phyloP scores from a whole-genome alignment of 1,140 invertebrate genomes.

The Hesperophylax magnus region DNA sequence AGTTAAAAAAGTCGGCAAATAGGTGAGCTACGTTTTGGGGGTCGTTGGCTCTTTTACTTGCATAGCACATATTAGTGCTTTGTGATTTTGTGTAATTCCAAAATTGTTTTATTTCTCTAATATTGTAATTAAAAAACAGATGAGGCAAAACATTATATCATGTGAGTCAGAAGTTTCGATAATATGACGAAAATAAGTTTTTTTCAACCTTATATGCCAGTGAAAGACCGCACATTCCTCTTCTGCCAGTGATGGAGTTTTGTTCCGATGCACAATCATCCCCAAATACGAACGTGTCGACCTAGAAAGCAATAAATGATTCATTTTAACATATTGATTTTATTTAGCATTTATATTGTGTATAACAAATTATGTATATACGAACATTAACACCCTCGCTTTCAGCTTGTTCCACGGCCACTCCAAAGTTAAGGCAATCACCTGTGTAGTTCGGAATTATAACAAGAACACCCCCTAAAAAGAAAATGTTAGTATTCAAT shows the following conservation, averaged over 20 bases:
- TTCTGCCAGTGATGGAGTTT: conserved; percentile 75
- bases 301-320: conserved; percentile 61
- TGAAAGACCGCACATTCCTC: conserved; percentile 83
- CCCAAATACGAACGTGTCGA: conserved; percentile 78
- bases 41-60: too few species aligned
- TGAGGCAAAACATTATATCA: too few species aligned
- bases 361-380: neutral
- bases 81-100: too few species aligned
- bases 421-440: conserved; percentile 88
- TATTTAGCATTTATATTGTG: neutral
- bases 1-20: too few species aligned
- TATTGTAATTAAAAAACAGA: too few species aligned
- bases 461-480: conserved; percentile 79
- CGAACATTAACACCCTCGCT: conserved; percentile 75
- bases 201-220: conserved; percentile 78
- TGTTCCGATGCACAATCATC: conserved; percentile 81
- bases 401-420: conserved; percentile 82
- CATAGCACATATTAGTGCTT: too few species aligned
- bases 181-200: too few species aligned
- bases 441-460: conserved; percentile 91
- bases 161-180: too few species aligned
- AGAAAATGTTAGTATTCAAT: conserved; percentile 16
- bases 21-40: too few species aligned
- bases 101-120: too few species aligned
- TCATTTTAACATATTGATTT: neutral